Conservation (phyloP, 1,140 invertebrate genomes). For the Drosophila eugracilis region DNA sequence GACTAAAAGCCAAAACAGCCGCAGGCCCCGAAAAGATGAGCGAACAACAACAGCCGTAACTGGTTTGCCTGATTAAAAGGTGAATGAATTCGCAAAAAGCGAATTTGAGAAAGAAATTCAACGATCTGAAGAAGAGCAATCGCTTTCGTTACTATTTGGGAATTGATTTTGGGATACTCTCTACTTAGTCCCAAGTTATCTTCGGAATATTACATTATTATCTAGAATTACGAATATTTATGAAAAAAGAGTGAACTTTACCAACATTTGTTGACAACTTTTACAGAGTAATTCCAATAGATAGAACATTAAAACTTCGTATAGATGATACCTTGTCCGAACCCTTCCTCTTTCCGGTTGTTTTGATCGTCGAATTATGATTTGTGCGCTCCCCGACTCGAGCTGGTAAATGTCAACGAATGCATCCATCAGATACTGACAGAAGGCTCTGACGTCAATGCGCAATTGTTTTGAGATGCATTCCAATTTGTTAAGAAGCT, state of each 20-base stretch:
- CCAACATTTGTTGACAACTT: no score
- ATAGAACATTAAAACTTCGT: background rate
- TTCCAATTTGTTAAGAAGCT: conserved; percentile 33
- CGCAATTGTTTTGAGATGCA: conserved; percentile 28
- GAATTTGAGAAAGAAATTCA: conserved; percentile 36
- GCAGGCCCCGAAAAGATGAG: conserved; percentile 21
- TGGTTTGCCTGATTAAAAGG: conserved; percentile 79
- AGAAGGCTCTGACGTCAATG: conserved; percentile 23
- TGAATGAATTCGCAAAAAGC: conserved; percentile 72
- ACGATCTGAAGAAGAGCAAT: conserved; percentile 16
- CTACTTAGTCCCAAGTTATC: no score
- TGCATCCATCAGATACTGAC: conserved; percentile 62
- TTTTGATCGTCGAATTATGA: conserved; percentile 39
- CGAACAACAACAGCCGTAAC: conserved; percentile 52
- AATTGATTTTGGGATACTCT: no score
- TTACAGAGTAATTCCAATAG: background rate
- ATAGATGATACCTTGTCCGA: background rate
- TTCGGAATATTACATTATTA: no score
- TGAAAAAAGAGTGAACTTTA: no score
- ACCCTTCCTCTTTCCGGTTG: conserved; percentile 8
- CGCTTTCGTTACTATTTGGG: background rate
- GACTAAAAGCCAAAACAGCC: conserved; percentile 38
- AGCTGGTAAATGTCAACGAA: conserved; percentile 66
- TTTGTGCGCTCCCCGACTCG: conserved; percentile 29
- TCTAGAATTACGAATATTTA: no score